Evolutionary conservation across 1,140 invertebrate species (phyloP), one percentile per base, ranked within the genome.

Genomic region (Glomeris maerens): DNA sequence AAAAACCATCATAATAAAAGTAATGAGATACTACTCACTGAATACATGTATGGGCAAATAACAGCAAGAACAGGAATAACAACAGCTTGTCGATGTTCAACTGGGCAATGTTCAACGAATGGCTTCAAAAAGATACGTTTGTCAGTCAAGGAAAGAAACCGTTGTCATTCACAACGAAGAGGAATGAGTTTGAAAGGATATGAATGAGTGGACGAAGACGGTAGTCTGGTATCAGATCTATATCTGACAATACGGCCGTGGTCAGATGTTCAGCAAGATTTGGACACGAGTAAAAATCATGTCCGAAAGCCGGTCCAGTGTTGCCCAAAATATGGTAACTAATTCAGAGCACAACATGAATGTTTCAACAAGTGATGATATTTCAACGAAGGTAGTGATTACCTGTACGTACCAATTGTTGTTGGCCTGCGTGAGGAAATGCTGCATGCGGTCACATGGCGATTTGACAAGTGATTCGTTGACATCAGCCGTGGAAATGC

Each of bases 61-160:
- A 81, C 79, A 27, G 77, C 75, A 28, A 90, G 68, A 49, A 91
- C 72, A 51, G 84, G 85, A 62, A 89, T 66, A 27, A 88, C 66
- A 27, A 86, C 84, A 53, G 73, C 68, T 52, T 77, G 73, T 59
- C 84, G 82, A 66, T 76, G 83, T 45, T 78, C 75, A 42, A 80
- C 77, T 40, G 86, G 85, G 65, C 88, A 93, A 21, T 78, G 81
- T 59, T 78, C 79, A 56, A 91, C 78, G 59, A 89, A 89, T 3
- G 84, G 81, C 59, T 85, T 86, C 55, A 91, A 70, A 63, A 89
- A 90, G 10, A 81, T 78, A 7, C 84, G 5, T 42, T 7, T 21
- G 52, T 64, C 31, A 40, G 17, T 42, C 17, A 42, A 42, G 40
- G 40, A 7, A 36, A 36, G 10, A 7, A 42, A 42, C 40, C 10